These are phyloP conservation scores for Mola mola DNA, from an alignment of 2,113 vertebrate genomes.

Conservation along the genomic window DNA sequence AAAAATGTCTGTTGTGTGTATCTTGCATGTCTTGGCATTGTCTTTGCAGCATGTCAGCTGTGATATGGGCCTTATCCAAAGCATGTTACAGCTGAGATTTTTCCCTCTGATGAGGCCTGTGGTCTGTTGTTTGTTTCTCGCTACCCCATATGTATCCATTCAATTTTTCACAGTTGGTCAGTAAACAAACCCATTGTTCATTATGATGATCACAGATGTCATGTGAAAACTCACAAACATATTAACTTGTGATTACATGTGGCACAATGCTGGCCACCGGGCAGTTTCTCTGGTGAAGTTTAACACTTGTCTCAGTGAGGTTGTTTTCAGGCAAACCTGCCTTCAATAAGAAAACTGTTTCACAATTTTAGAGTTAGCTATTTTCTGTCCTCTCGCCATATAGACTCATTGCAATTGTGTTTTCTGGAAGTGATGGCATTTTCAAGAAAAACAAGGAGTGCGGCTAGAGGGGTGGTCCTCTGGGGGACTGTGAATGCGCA, in stretches of 20 bases:
- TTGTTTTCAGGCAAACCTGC: not conserved
- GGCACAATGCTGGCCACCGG: not conserved
- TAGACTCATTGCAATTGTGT: not conserved
- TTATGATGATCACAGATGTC: constrained; percentile 24
- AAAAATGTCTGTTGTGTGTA: too few species aligned
- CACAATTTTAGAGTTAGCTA: not conserved
- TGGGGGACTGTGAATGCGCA: not conserved
- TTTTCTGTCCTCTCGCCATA: not conserved
- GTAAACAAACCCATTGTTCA: constrained; percentile 42
- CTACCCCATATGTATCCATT: constrained; percentile 13
- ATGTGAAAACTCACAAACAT: not conserved
- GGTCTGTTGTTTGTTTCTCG: constrained; percentile 28
- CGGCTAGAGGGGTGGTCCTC: not conserved
- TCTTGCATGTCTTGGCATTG: not conserved
- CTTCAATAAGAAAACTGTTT: not conserved
- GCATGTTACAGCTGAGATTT: constrained; percentile 8
- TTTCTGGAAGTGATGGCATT: not conserved
- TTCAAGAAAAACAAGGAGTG: not conserved
- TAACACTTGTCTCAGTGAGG: too few species aligned
- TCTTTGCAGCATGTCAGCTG: constrained; percentile 6
- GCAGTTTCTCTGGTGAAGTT: constrained; percentile 9
- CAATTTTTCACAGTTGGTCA: constrained; percentile 28
- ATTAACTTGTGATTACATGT: not conserved
- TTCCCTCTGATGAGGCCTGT: constrained; percentile 2
- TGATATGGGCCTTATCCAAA: constrained; percentile 7